Evolutionary conservation across 1,140 invertebrate genomes (phyloP), one percentile per base, ranked within the genome.

Genomic region (Sminthurinus signatus): DNA sequence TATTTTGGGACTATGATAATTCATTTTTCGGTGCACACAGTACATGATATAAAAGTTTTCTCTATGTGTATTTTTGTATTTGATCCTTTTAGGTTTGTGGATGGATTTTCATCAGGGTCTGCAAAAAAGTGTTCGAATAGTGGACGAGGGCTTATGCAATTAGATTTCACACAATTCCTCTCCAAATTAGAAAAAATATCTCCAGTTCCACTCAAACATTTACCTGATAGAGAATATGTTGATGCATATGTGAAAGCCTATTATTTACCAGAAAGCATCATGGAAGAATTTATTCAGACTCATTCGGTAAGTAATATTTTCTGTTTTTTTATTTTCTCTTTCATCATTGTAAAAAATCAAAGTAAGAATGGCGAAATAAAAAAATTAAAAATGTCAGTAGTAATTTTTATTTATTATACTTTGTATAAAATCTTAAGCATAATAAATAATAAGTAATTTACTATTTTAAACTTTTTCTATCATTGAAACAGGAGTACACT

Each of bases 81-180:
- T 72, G 73, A 78, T n/a, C n/a, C n/a, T n/a, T n/a, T n/a, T n/a
- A n/a, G n/a, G n/a, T n/a, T n/a, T n/a, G n/a, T n/a, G n/a, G n/a
- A n/a, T n/a, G 89, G 88, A 5, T 96, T 91, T 79, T 86, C 91
- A 8, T 86, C 84, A n/a, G n/a, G n/a, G n/a, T n/a, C n/a, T 74
- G 89, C 89, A 1, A 91, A 88, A 70, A 96, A 96, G 76, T 99
- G 96, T 79, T 92, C 93, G 0, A 94, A 94, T 70, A 94, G 93
- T 68, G 96, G 96, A 1, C 79, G 96, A 64, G 96, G 92, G 0
- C 76, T 98, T 2, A 99, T 99, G 96, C 94, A 97, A 75, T 79
- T 99, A 2, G 96, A 99, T 81, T 98, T 94, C 76, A 91, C 93
- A 25, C 95, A 98, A 75, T 86, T 98, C 62, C 82, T 94, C 56